Percentiles rank a stretch among this genome's conserved stretches.
Evolutionary conservation across 2,888 invertebrate species (phyloP).

Genomic region (Linyphia triangularis): DNA sequence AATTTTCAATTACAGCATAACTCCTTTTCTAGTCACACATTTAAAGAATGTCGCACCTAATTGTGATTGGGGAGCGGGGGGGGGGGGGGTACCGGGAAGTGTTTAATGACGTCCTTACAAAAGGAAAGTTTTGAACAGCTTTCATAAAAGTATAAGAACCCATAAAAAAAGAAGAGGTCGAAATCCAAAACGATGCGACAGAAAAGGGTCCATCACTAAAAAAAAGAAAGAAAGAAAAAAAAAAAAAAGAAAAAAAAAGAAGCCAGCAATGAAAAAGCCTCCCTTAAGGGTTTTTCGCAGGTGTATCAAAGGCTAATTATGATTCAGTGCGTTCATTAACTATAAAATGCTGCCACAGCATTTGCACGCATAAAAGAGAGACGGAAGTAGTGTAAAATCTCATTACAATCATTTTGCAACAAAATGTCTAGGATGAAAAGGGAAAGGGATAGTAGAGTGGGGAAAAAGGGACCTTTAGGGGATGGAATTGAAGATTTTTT

Average conservation of each 20-base stretch:
- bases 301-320: slow-evolving; percentile 41
- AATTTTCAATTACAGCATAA: neutral
- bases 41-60: neutral
- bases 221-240: neutral
- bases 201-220: neutral
- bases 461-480: slow-evolving; percentile 11
- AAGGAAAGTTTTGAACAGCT: neutral
- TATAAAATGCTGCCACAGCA: neutral
- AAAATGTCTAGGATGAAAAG: neutral
- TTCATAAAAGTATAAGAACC: neutral
- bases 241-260: neutral
- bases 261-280: neutral
- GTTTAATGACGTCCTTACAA: slow-evolving; percentile 30
- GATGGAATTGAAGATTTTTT: slow-evolving; percentile 2
- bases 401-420: slow-evolving; percentile 46
- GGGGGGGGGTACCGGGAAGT: neutral
- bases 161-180: neutral
- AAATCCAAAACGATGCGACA: neutral
- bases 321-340: slow-evolving; percentile 36
- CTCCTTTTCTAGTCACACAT: neutral
- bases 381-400: slow-evolving; percentile 26
- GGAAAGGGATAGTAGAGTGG: neutral
- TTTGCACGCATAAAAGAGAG: slow-evolving; percentile 3
- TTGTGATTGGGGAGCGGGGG: neutral
- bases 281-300: slow-evolving; percentile 1